These are phyloP conservation scores for Anarrhichthys ocellatus DNA, from an alignment of 2,113 vertebrate genomes.

Conservation along the genomic window DNA sequence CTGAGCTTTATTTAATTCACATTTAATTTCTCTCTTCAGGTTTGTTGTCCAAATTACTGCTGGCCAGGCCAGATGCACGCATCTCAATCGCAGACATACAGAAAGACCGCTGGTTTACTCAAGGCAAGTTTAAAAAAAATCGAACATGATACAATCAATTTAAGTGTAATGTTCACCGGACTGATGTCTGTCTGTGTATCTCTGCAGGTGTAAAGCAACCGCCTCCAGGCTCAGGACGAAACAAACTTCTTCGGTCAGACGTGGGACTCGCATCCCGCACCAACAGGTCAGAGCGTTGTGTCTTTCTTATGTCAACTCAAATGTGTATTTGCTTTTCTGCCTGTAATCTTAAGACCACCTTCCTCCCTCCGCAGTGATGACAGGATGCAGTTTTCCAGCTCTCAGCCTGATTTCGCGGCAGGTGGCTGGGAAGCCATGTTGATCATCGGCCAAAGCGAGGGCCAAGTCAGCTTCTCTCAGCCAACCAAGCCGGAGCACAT, in stretches of 20 bases:
- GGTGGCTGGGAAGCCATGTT: constrained; percentile 83
- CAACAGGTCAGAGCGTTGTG: constrained; percentile 55
- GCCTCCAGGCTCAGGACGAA: constrained; percentile 44
- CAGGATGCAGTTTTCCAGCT: constrained; percentile 88
- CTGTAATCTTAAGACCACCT: neutral
- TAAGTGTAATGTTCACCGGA: neutral
- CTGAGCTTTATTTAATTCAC: neutral
- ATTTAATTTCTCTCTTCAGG: constrained; percentile 76
- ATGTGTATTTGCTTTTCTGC: neutral
- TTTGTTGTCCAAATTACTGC: constrained; percentile 91
- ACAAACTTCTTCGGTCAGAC: constrained; percentile 60
- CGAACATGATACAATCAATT: neutral
- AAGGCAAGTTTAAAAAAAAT: constrained; percentile 61
- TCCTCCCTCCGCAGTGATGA: constrained; percentile 86
- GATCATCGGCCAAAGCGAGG: constrained; percentile 79
- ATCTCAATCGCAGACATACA: constrained; percentile 89
- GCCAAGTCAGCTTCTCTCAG: constrained; percentile 96
- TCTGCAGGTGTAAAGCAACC: constrained; percentile 60
- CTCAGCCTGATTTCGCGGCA: constrained; percentile 89
- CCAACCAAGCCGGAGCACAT: constrained; percentile 94
- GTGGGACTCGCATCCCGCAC: constrained; percentile 27
- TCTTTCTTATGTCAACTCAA: neutral
- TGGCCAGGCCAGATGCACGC: constrained; percentile 84
- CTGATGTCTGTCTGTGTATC: constrained; percentile 12
- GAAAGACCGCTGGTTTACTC: constrained; percentile 92